These are phyloP conservation scores for Corynorhinus townsendii DNA, from an alignment of 2,113 vertebrate genomes.

Conservation along the genomic window DNA sequence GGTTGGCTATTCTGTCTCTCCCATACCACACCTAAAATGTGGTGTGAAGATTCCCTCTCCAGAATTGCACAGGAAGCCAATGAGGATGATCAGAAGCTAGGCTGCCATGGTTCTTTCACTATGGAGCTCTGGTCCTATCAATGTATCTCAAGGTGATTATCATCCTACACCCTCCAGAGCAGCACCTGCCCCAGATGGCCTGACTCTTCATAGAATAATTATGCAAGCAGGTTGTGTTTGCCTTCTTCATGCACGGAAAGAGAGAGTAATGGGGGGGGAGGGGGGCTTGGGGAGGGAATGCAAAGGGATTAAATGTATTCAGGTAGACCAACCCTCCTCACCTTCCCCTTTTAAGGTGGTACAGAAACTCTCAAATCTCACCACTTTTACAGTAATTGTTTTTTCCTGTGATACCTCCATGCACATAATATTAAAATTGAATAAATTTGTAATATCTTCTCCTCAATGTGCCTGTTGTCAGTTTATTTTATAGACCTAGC, in stretches of 20 bases:
- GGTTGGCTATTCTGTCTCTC: not conserved
- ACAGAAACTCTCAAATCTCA: not conserved
- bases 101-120: not conserved
- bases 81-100: not conserved
- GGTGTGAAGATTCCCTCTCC: not conserved
- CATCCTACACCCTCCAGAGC: not conserved
- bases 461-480: too few relatives aligned
- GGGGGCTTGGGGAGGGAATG: not conserved
- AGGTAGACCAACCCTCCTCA: not conserved
- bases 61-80: not conserved
- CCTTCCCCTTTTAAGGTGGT: too few relatives aligned
- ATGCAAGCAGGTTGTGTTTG: not conserved
- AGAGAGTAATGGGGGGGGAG: not conserved
- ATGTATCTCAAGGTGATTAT: not conserved
- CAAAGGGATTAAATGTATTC: not conserved
- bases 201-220: not conserved
- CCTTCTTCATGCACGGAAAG: not conserved
- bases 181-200: not conserved
- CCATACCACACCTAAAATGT: fast-evolving
- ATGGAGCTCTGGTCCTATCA: not conserved
- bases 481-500: not conserved
- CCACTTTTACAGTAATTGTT: not conserved
- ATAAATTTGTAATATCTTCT: not conserved
- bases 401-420: not conserved
- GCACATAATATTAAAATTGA: not conserved